Base-by-base conservation (phyloP, 2,113 vertebrate genomes). In the Geococcyx californianus region DNA sequence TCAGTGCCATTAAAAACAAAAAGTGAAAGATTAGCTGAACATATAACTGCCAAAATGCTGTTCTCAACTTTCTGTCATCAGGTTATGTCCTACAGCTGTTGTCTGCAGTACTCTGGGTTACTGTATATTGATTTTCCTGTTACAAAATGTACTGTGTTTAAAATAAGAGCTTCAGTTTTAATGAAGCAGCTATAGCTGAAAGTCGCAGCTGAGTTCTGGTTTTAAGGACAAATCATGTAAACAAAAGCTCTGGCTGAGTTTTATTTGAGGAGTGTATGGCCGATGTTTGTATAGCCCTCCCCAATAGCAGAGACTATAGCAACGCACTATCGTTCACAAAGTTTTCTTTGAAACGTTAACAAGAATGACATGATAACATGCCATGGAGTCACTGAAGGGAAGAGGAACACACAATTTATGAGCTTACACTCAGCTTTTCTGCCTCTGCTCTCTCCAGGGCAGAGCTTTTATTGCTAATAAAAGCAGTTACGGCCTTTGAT, bases 71-170 rank as follows among this genome's bases (percentile, higher is more conserved):
- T 86, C 70, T 95, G 68, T 36, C 68, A 21, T 68, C 83, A 33
- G 60, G 26, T 87, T 81, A 95, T 42, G 12, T 86, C 60, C 56
- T 73, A 28, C 95, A 97, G 93, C 96, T 96, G 95, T 84, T 92
- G 68, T 49, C 92, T 92, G 83, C 86, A 73, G 68, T 20, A 8
- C 80, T 79, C 59, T 13, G 52, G 25, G 68, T 88, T 92, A 45
- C 76, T 86, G 68, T 84, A 18, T 62, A 95, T 95, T 92, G 96
- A 94, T 93, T 87, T 93, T 86, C 68, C 88, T 87, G 79, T 93
- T 93, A 93, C 93, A 96, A 88, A 95, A 77, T 93, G 94, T 97
- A 72, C 92, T 40, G 52, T 60, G 64, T 96, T 97, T 96, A 81
- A 92, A 95, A 87, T 51, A 93, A 95, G 93, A 89, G 13, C 31